phyloP scores from a whole-genome alignment of 2,888 invertebrate genomes.

The Leptopilina myrica region DNA sequence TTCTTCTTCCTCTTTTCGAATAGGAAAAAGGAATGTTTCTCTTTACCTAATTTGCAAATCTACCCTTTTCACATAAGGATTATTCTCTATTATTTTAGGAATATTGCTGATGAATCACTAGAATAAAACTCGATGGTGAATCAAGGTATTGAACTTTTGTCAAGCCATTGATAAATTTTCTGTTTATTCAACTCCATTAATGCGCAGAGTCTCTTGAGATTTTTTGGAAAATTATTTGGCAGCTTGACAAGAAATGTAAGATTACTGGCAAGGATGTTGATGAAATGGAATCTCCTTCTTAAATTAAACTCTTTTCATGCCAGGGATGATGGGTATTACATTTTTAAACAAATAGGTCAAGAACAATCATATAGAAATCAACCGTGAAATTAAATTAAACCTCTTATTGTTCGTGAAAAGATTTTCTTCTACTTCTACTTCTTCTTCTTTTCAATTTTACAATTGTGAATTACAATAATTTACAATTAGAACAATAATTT shows the following conservation, averaged over 20 bases:
- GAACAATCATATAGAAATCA: conserved; percentile 10
- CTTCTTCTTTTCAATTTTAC: too few relatives aligned
- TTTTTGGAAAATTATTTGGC: conserved; percentile 40
- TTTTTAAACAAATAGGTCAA: conserved; percentile 31
- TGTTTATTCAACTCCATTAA: not conserved
- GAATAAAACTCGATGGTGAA: not conserved
- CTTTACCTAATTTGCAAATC: too few relatives aligned
- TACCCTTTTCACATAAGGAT: too few relatives aligned
- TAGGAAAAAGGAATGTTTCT: too few relatives aligned
- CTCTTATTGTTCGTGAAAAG: not conserved
- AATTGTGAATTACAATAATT: too few relatives aligned
- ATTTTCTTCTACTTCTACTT: not conserved
- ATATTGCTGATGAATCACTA: not conserved
- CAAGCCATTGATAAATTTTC: not conserved
- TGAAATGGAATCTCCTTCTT: conserved; percentile 22
- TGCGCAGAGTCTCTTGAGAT: conserved; percentile 38
- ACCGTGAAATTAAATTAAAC: not conserved
- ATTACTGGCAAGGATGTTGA: conserved; percentile 33
- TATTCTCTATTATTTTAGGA: too few relatives aligned
- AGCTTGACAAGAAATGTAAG: conserved; percentile 36
- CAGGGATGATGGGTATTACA: conserved; percentile 19
- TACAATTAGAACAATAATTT: too few relatives aligned
- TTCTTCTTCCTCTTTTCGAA: too few relatives aligned
- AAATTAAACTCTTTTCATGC: conserved; percentile 36
- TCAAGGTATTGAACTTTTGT: not conserved